Evolutionary conservation across 2,888 invertebrate genomes (phyloP).

Genomic region (Parnassius apollo): DNA sequence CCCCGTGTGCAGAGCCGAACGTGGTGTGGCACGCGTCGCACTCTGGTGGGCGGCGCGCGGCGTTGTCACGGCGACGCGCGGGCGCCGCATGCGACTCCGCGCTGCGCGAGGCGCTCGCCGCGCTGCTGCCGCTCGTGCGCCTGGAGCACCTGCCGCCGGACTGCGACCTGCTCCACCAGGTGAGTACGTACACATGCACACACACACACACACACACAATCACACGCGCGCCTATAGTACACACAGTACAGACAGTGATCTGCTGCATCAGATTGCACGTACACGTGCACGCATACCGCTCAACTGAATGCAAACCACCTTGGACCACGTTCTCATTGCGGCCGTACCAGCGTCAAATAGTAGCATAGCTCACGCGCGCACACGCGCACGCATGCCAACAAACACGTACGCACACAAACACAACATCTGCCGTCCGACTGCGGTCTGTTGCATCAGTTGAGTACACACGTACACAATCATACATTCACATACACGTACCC

Average conservation of each 20-base stretch:
- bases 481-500: conserved; percentile 37
- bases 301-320: too few species aligned
- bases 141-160: conserved; percentile 95
- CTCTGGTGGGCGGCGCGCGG: conserved; percentile 91
- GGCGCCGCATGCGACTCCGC: conserved; percentile 88
- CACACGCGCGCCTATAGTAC: too few species aligned
- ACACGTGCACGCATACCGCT: too few species aligned
- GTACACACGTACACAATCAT: not conserved
- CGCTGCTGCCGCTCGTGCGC: conserved; percentile 91
- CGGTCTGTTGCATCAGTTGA: conserved; percentile 87
- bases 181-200: conserved; percentile 36
- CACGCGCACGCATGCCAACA: too few species aligned
- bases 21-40: conserved; percentile 95
- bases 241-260: too few species aligned
- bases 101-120: conserved; percentile 90
- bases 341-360: too few species aligned
- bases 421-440: conserved; percentile 93
- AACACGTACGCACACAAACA: not conserved
- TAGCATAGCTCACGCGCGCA: too few species aligned
- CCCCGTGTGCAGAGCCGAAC: conserved; percentile 88
- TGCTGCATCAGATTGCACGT: too few species aligned
- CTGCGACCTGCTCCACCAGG: conserved; percentile 88
- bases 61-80: conserved; percentile 79
- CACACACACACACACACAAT: not conserved
- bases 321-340: too few species aligned